Conservation (phyloP, 2,888 invertebrate genomes). For the Lacanobia wlatinum region DNA sequence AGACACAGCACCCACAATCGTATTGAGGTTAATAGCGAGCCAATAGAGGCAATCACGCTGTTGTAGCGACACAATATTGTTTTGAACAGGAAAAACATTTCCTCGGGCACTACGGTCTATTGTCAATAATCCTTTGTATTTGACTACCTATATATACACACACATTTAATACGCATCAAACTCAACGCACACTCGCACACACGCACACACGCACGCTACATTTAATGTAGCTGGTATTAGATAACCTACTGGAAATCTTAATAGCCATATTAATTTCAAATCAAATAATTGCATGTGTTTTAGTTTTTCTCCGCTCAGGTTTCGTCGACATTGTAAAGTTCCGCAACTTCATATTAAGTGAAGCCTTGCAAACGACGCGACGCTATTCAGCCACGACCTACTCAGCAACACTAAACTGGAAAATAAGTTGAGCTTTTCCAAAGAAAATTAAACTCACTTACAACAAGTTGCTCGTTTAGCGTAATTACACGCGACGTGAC, state of each 20-base stretch:
- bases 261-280: not conserved
- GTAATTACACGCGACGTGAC: conserved; percentile 3
- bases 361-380: not conserved
- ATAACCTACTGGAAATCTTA: not conserved
- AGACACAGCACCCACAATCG: not conserved
- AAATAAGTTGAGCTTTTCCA: conserved; percentile 2
- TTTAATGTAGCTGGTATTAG: no score
- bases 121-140: conserved; percentile 3
- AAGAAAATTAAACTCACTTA: conserved; percentile 5
- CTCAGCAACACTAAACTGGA: not conserved
- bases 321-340: not conserved
- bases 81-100: conserved; percentile 15
- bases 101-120: not conserved
- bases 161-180: no score
- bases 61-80: conserved; percentile 6
- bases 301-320: not conserved
- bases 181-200: no score
- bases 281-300: not conserved
- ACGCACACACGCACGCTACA: no score
- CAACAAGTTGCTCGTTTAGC: conserved; percentile 11
- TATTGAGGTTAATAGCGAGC: conserved; percentile 8
- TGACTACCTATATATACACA: no score
- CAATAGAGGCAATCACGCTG: conserved; percentile 24
- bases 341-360: not conserved
- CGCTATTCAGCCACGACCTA: not conserved